phyloP scores from a whole-genome alignment of 2,113 vertebrate genomes.

The Neotragus moschatus region DNA sequence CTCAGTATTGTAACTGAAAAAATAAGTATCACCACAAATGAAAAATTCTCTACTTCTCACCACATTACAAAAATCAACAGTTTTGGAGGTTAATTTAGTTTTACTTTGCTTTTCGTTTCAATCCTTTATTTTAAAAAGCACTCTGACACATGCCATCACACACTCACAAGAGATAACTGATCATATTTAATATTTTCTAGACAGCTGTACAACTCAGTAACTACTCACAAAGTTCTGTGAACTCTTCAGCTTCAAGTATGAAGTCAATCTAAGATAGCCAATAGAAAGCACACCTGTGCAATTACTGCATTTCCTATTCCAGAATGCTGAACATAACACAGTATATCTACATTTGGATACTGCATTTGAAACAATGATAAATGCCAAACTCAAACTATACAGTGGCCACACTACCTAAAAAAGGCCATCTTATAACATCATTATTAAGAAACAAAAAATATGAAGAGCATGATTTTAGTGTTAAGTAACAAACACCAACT shows the following conservation, averaged over 20 bases:
- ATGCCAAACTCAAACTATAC: constrained; percentile 54
- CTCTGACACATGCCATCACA: constrained; percentile 53
- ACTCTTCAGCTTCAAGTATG: constrained; percentile 78
- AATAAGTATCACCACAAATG: constrained; percentile 32
- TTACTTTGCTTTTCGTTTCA: background rate
- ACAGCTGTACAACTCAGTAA: constrained; percentile 77
- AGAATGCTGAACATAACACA: constrained; percentile 71
- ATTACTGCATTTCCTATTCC: constrained; percentile 80
- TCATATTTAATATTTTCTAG: constrained; percentile 71
- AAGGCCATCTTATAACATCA: constrained; percentile 46
- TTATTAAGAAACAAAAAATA: constrained; percentile 37
- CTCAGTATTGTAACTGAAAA: background rate
- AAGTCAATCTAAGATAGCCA: constrained; percentile 83
- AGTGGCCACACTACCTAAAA: constrained; percentile 47
- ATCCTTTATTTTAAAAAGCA: constrained; percentile 34
- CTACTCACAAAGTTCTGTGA: constrained; percentile 76
- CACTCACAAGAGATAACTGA: constrained; percentile 54
- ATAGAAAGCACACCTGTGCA: constrained; percentile 82
- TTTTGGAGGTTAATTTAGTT: background rate
- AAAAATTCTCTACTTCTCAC: constrained; percentile 44
- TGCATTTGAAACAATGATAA: constrained; percentile 47
- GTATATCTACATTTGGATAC: constrained; percentile 44
- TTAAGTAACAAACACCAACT: constrained; percentile 18
- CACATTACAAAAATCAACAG: constrained; percentile 49
- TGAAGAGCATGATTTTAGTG: constrained; percentile 15